Base-by-base conservation (phyloP, 2,797 vertebrate species). In the Graptemys geographica region DNA sequence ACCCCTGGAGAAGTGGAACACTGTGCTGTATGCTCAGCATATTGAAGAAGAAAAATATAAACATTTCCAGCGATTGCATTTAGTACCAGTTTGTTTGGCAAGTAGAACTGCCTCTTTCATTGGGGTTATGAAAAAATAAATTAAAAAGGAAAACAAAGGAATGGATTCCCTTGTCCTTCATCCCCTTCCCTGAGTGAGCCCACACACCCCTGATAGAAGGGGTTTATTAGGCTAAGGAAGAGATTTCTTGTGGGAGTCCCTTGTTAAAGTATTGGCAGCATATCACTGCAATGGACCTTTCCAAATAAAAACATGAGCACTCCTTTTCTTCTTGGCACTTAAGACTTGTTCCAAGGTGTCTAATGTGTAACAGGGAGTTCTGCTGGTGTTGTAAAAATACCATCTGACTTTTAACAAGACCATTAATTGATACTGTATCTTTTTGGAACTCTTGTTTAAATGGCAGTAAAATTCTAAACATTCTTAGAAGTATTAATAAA, bases 371-470 rank as follows among this genome's bases (percentile, higher is more conserved):
- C 49, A 90, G 84, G 11, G 72, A 95, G 78, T 91, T 95, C 81
- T 94, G 88, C 57, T 83, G 81, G 83, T 93, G 79, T 87, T 96
- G 87, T 96, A 96, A 97, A 97, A 97, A 96, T 92, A 84, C 86
- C 78, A 87, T 69, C 94, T 97, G 97, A 97, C 95, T 96, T 96
- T 96, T 97, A 97, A 97, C 65, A 93, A 91, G 91, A 86, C 91
- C 87, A 88, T 96, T 97, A 97, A 96, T 96, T 97, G 96, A 97
- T 97, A 96, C 80, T 94, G 72, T 95, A 91, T 97, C 96, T 96
- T 96, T 97, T 92, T 96, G 97, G 90, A 95, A 89, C 79, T 90
- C 95, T 94, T 94, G 96, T 95, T 98, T 96, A 97, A 97, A 96
- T 93, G 95, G 94, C 94, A 96, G 59, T 97, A 96, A 97, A 97